These are phyloP conservation scores for Pungitius pungitius DNA, from an alignment of 2,113 vertebrate species.

Conservation along the genomic window DNA sequence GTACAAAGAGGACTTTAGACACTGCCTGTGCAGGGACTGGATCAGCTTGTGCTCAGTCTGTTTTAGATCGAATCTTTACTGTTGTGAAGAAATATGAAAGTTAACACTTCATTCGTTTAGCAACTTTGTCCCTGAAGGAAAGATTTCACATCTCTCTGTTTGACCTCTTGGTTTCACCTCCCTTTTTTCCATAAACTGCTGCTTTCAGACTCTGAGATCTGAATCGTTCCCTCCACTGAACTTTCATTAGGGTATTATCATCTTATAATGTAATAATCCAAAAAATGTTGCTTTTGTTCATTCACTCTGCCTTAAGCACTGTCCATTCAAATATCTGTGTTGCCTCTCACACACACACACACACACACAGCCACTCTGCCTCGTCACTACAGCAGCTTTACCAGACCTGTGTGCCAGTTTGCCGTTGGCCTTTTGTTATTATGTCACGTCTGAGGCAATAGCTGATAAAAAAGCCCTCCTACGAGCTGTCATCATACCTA, in stretches of 20 bases:
- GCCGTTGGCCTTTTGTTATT: constrained; percentile 55
- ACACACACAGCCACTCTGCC: neutral
- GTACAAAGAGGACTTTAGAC: neutral
- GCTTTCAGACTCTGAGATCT: constrained; percentile 10
- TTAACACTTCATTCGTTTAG: constrained; percentile 66
- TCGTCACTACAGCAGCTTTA: constrained; percentile 22
- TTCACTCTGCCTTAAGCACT: neutral
- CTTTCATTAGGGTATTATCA: neutral
- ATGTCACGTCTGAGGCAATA: constrained; percentile 42
- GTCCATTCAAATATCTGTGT: neutral
- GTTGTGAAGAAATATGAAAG: constrained; percentile 72
- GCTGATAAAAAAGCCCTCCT: constrained; percentile 49
- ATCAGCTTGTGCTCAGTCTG: constrained; percentile 20
- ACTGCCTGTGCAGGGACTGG: constrained; percentile 18
- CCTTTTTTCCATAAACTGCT: constrained; percentile 17
- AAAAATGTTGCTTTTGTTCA: neutral
- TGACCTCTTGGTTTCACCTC: constrained; percentile 29
- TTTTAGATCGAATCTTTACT: constrained; percentile 28
- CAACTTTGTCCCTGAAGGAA: constrained; percentile 72
- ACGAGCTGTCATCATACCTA: constrained; percentile 24
- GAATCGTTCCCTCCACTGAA: constrained; percentile 4
- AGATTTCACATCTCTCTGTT: constrained; percentile 69
- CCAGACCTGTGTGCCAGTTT: constrained; percentile 53
- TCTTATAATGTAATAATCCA: constrained; percentile 1
- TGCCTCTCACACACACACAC: constrained; percentile 9